These are phyloP conservation scores for Eupelmus urozonus DNA, from an alignment of 2,888 invertebrate species.

Conservation along the genomic window DNA sequence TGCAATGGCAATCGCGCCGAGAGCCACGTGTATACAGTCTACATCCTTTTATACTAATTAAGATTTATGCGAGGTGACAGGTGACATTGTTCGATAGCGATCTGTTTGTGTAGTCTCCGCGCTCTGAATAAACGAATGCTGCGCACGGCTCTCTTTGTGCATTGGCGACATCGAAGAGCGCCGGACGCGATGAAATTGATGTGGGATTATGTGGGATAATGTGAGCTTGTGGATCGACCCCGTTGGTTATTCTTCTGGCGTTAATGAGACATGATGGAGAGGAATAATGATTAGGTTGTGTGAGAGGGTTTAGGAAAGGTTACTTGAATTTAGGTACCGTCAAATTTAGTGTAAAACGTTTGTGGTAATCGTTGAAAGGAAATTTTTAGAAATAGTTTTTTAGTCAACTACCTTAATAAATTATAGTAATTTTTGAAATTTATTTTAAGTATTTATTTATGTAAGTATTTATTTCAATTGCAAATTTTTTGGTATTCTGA, in stretches of 20 bases:
- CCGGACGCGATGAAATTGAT: slow-evolving; percentile 21
- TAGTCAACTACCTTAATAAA: too few relatives aligned
- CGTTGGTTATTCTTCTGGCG: not conserved
- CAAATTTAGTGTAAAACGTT: too few relatives aligned
- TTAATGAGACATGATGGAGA: not conserved
- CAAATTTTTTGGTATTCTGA: too few relatives aligned
- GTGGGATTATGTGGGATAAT: slow-evolving; percentile 8
- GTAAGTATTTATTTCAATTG: too few relatives aligned
- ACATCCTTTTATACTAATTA: slow-evolving; percentile 49
- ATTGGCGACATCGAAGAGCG: not conserved
- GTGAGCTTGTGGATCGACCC: not conserved
- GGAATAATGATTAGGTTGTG: too few relatives aligned
- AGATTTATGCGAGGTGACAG: slow-evolving; percentile 51
- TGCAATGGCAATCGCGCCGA: slow-evolving; percentile 15
- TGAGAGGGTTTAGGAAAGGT: too few relatives aligned
- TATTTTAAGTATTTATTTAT: too few relatives aligned
- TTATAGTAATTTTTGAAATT: too few relatives aligned
- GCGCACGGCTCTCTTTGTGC: not conserved
- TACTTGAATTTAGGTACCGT: too few relatives aligned
- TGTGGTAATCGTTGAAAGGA: too few relatives aligned
- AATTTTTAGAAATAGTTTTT: too few relatives aligned
- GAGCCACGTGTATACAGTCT: not conserved
- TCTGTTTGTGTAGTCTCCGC: not conserved
- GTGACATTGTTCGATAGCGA: slow-evolving; percentile 50
- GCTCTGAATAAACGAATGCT: not conserved